These are phyloP conservation scores for Graptemys geographica DNA, from an alignment of 2,797 vertebrate genomes.

Conservation along the genomic window DNA sequence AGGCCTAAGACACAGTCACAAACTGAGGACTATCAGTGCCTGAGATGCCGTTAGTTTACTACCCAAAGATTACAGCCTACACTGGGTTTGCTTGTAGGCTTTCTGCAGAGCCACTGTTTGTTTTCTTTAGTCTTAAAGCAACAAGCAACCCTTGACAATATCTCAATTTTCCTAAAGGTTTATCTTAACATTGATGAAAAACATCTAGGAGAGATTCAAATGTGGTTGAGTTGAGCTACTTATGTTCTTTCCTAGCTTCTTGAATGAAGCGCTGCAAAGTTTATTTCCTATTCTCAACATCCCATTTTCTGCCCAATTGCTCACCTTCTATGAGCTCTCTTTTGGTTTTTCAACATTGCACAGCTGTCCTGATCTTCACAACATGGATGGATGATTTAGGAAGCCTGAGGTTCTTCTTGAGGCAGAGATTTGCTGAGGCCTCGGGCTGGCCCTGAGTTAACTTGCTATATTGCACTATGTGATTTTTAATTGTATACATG, in stretches of 20 bases:
- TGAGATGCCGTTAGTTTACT: not conserved
- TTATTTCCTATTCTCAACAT: not conserved
- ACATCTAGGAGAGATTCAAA: not conserved
- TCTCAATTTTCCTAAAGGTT: not conserved
- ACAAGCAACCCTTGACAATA: not conserved
- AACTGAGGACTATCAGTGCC: not conserved
- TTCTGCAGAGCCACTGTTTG: not conserved
- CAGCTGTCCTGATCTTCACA: not conserved
- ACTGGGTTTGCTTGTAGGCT: not conserved
- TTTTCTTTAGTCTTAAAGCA: not conserved
- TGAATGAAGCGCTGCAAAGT: not conserved
- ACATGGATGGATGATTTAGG: not conserved
- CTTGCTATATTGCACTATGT: not conserved
- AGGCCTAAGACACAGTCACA: not conserved
- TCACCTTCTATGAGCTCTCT: slow-evolving; percentile 1
- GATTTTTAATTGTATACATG: not conserved
- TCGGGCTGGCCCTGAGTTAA: not conserved
- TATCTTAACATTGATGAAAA: not conserved
- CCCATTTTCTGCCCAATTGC: not conserved
- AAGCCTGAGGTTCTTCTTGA: not conserved
- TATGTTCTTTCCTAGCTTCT: not conserved
- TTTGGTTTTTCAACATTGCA: not conserved
- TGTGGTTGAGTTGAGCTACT: not conserved
- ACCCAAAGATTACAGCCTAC: not conserved
- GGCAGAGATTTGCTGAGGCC: not conserved